Conservation (phyloP, 2,113 vertebrate species). For the Coreoperca whiteheadi region DNA sequence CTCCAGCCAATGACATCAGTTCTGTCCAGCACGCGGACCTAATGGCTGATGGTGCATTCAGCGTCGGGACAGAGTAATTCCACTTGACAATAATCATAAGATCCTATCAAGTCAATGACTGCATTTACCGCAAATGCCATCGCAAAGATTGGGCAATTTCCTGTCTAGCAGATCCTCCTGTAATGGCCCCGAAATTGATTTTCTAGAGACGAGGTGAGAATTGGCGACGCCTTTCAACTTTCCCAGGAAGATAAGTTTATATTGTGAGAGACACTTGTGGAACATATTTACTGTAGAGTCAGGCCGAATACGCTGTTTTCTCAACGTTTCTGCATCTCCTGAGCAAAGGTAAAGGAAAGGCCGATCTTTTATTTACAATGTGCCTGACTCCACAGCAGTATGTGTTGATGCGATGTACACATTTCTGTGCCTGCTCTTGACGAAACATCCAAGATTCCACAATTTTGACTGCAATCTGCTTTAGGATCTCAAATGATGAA, state of each 20-base stretch:
- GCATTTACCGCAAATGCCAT: slow-evolving; percentile 57
- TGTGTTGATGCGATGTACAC: neutral
- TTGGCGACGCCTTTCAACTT: slow-evolving; percentile 27
- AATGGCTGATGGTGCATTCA: slow-evolving; percentile 33
- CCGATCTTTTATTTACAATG: neutral
- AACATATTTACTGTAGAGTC: neutral
- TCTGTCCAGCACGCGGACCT: slow-evolving; percentile 20
- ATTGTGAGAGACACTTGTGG: neutral
- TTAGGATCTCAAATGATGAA: neutral
- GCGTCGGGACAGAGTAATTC: slow-evolving; percentile 42
- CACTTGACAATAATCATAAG: slow-evolving; percentile 59
- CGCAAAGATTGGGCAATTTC: slow-evolving; percentile 64
- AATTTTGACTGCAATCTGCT: neutral
- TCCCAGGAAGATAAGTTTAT: slow-evolving; percentile 3
- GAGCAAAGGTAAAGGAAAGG: neutral
- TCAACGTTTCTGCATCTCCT: neutral
- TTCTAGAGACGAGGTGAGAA: slow-evolving; percentile 17
- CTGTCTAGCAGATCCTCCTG: slow-evolving; percentile 33
- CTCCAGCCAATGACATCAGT: slow-evolving; percentile 31
- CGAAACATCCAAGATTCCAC: neutral
- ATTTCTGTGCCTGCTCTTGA: neutral
- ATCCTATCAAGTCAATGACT: slow-evolving; percentile 57
- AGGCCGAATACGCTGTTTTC: neutral
- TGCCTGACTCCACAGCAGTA: neutral
- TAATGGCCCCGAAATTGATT: slow-evolving; percentile 60